Evolutionary conservation across 1,140 invertebrate species (phyloP).

Genomic region (Diorhabda carinulata): DNA sequence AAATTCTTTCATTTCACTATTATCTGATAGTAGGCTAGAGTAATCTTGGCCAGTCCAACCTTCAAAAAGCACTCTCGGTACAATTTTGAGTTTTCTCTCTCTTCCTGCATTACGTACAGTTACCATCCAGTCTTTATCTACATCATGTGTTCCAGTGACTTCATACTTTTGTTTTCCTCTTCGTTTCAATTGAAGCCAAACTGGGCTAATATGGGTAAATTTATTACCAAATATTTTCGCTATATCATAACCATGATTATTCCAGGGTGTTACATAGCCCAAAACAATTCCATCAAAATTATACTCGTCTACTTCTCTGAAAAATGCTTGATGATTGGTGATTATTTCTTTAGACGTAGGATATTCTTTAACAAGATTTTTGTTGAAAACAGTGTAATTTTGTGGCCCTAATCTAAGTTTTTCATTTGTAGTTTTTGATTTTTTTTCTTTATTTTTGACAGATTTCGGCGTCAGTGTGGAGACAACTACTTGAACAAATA

Average conservation of each 20-base stretch:
- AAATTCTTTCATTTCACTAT: conserved; percentile 55
- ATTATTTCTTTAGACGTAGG: conserved; percentile 69
- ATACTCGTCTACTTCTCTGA: conserved; percentile 60
- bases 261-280: conserved; percentile 88
- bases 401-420: conserved; percentile 57
- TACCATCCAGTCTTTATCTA: conserved; percentile 79
- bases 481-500: not conserved
- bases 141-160: conserved; percentile 69
- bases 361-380: conserved; percentile 63
- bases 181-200: conserved; percentile 84
- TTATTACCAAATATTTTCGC: conserved; percentile 87
- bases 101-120: conserved; percentile 58
- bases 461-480: conserved; percentile 15
- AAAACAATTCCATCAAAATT: conserved; percentile 70
- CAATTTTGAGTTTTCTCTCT: conserved; percentile 51
- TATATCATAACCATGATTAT: conserved; percentile 83
- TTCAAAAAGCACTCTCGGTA: conserved; percentile 84
- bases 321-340: conserved; percentile 68
- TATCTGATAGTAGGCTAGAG: conserved; percentile 58
- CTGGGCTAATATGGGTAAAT: conserved; percentile 87
- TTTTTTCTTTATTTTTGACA: conserved; percentile 4
- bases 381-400: conserved; percentile 63
- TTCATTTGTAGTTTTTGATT: conserved; percentile 19
- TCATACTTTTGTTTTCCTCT: conserved; percentile 59
- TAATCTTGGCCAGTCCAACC: conserved; percentile 72